These are phyloP conservation scores for Mesoclemmys tuberculata DNA, from an alignment of 2,113 vertebrate species.

Conservation along the genomic window DNA sequence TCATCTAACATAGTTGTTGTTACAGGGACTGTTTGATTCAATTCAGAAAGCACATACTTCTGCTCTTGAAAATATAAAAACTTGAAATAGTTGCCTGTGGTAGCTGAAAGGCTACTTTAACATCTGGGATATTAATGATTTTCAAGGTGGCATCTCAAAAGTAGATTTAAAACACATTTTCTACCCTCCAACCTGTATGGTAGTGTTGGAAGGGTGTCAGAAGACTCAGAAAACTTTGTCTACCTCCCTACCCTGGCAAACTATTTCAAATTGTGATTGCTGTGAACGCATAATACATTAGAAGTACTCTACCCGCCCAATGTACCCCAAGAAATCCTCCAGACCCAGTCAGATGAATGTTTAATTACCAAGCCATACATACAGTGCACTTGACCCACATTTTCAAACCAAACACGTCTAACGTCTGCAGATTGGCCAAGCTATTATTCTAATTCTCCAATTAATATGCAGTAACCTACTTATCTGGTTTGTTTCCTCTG, in stretches of 20 bases:
- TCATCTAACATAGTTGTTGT: neutral
- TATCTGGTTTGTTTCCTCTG: neutral
- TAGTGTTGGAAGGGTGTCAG: neutral
- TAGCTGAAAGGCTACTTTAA: neutral
- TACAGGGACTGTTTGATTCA: neutral
- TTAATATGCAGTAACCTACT: neutral
- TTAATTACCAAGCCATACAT: neutral
- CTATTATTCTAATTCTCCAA: neutral
- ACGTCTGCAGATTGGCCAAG: neutral
- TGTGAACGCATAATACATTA: neutral
- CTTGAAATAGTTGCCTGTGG: neutral
- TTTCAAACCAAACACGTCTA: neutral
- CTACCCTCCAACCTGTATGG: neutral
- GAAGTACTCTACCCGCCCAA: neutral
- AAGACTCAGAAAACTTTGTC: neutral
- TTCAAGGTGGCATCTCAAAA: neutral
- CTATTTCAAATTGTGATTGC: neutral
- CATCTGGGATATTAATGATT: neutral
- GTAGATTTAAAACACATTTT: neutral
- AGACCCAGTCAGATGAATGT: neutral
- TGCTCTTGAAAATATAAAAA: neutral
- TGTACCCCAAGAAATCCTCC: neutral
- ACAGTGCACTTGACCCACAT: neutral
- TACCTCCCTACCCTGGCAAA: neutral
- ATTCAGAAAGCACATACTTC: neutral